phyloP scores from a whole-genome alignment of 2,888 invertebrate genomes.

The Eulithis prunata region DNA sequence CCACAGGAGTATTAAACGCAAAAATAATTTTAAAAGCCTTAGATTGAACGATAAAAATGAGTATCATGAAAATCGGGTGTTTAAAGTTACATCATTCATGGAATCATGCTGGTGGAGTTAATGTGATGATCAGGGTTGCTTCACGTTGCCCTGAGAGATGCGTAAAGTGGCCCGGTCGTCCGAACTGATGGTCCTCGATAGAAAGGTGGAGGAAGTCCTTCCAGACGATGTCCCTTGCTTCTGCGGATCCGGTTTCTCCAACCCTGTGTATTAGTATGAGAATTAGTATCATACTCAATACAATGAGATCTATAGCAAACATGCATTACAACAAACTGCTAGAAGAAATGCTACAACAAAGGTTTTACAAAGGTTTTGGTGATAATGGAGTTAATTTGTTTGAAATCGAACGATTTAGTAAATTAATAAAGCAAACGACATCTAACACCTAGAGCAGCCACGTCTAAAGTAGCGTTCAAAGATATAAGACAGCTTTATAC shows the following conservation, averaged over 20 bases:
- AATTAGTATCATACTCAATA: conserved; percentile 51
- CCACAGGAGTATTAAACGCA: too few relatives aligned
- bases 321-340: conserved; percentile 15
- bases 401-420: conserved; percentile 36
- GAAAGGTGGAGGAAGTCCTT: conserved; percentile 75
- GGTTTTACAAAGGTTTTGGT: conserved; percentile 1
- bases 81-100: conserved; percentile 5
- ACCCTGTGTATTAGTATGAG: conserved; percentile 72
- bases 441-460: conserved; percentile 46
- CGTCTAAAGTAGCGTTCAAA: conserved; percentile 59
- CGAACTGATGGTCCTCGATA: conserved; percentile 74
- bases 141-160: conserved; percentile 62
- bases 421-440: conserved; percentile 39
- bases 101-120: conserved; percentile 22
- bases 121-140: conserved; percentile 49
- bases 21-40: background rate
- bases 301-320: conserved; percentile 8
- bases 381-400: conserved; percentile 19
- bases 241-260: conserved; percentile 73
- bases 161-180: conserved; percentile 69
- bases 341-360: conserved; percentile 17
- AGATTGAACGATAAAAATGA: background rate
- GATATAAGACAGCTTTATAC: conserved; percentile 37
- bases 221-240: conserved; percentile 71
- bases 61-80: background rate